These are phyloP conservation scores for Sarotherodon lohbergeri DNA, from an alignment of 2,113 vertebrate species.

Conservation along the genomic window DNA sequence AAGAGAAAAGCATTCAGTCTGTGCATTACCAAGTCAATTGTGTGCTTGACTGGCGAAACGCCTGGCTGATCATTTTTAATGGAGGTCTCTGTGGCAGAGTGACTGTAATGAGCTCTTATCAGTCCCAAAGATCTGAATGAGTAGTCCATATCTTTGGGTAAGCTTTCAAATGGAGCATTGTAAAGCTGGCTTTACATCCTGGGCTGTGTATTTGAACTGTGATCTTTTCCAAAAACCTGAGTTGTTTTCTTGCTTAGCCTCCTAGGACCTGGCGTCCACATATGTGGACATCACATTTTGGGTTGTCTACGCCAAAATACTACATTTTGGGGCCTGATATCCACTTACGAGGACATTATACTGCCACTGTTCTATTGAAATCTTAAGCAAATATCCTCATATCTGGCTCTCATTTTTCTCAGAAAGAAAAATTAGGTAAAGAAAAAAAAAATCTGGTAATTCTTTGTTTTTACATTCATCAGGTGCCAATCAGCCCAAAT, in stretches of 20 bases:
- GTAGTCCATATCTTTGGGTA: not conserved
- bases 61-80: not conserved
- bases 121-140: not conserved
- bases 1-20: not conserved
- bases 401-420: too few species aligned
- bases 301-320: too few species aligned
- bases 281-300: too few species aligned
- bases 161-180: not conserved
- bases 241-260: not conserved
- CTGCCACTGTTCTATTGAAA: too few species aligned
- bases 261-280: too few species aligned
- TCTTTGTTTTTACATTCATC: too few species aligned
- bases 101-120: not conserved
- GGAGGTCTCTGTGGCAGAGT: not conserved
- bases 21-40: rapidly evolving
- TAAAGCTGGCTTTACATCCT: not conserved
- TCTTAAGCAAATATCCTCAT: too few species aligned
- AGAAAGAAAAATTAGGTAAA: too few species aligned
- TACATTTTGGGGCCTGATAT: too few species aligned
- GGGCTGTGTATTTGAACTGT: not conserved
- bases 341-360: too few species aligned
- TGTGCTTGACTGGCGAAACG: not conserved
- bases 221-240: not conserved
- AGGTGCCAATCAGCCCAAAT: too few species aligned
- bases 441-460: too few species aligned